Evolutionary conservation across 2,888 invertebrate species (phyloP).

Genomic region (Mythimna lalbum): DNA sequence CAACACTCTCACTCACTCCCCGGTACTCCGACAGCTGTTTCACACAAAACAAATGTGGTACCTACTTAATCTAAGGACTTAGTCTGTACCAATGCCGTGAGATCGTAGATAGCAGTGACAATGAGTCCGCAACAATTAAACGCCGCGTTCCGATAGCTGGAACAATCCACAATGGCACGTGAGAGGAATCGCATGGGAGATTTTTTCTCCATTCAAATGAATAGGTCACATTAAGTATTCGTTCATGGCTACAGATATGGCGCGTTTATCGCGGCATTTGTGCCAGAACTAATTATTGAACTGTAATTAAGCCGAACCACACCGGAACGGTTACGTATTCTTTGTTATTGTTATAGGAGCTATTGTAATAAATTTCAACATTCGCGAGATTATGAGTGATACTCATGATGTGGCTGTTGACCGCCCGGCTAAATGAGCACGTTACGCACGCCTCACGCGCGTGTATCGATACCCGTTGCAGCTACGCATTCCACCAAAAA

Average conservation of each 20-base stretch:
- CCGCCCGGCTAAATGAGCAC: slow-evolving; percentile 58
- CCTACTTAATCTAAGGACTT: slow-evolving; percentile 53
- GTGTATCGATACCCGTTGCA: slow-evolving; percentile 39
- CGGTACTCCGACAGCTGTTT: slow-evolving; percentile 31
- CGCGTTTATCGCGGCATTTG: slow-evolving; percentile 62
- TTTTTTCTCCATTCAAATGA: slow-evolving; percentile 76
- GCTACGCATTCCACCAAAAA: slow-evolving; percentile 49
- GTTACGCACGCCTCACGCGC: slow-evolving; percentile 52
- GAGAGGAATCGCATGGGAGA: slow-evolving; percentile 86
- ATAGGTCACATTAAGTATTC: slow-evolving; percentile 63
- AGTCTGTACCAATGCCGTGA: slow-evolving; percentile 74
- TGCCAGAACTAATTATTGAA: slow-evolving; percentile 68
- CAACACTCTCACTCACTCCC: no score
- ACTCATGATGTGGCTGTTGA: slow-evolving; percentile 25
- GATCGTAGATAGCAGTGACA: slow-evolving; percentile 83
- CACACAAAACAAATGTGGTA: slow-evolving; percentile 43
- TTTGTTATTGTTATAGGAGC: slow-evolving; percentile 61
- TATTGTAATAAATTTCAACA: slow-evolving; percentile 55
- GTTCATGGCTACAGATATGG: slow-evolving; percentile 69
- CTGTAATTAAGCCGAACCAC: slow-evolving; percentile 62
- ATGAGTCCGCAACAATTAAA: slow-evolving; percentile 86
- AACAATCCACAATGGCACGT: slow-evolving; percentile 88
- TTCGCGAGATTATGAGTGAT: slow-evolving; percentile 39
- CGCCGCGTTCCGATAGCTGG: slow-evolving; percentile 77
- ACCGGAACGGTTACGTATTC: slow-evolving; percentile 61